Percentiles rank a stretch among this genome's conserved stretches.
Conservation (phyloP, 2,888 invertebrate genomes). For the Ophion ventricosus region DNA sequence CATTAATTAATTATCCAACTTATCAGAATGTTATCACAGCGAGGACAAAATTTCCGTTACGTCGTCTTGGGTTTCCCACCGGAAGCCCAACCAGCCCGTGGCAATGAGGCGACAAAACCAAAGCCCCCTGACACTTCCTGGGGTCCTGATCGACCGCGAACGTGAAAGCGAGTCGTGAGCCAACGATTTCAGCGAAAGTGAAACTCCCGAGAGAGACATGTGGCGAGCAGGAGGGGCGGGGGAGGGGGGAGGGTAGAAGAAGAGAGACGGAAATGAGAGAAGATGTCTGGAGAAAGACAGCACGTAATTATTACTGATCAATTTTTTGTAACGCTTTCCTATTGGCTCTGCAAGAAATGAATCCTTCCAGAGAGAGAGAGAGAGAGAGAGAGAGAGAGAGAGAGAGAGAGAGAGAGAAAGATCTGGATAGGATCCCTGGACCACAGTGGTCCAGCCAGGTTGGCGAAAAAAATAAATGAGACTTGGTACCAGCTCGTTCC, state of each 20-base stretch:
- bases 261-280: background rate
- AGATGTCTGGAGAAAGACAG: background rate
- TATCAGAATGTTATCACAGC: background rate
- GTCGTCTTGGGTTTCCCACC: background rate
- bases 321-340: background rate
- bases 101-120: slow-evolving; percentile 1
- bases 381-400: background rate
- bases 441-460: slow-evolving; percentile 62
- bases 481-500: slow-evolving; percentile 53
- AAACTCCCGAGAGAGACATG: slow-evolving; percentile 52
- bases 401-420: background rate
- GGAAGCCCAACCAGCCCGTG: background rate
- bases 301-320: background rate
- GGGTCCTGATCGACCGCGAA: slow-evolving; percentile 57
- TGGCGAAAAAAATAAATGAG: slow-evolving; percentile 44
- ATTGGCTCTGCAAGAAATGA: background rate
- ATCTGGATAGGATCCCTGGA: background rate
- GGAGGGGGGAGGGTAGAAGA: slow-evolving; percentile 11
- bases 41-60: background rate
- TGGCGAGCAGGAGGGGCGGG: background rate
- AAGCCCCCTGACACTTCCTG: slow-evolving; percentile 29
- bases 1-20: too few species aligned
- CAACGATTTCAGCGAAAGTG: slow-evolving; percentile 66
- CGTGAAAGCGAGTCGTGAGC: slow-evolving; percentile 67
- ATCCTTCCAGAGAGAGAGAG: background rate